Evolutionary conservation across 2,113 vertebrate species (phyloP).

Genomic region (Gymnocephalus cernua): DNA sequence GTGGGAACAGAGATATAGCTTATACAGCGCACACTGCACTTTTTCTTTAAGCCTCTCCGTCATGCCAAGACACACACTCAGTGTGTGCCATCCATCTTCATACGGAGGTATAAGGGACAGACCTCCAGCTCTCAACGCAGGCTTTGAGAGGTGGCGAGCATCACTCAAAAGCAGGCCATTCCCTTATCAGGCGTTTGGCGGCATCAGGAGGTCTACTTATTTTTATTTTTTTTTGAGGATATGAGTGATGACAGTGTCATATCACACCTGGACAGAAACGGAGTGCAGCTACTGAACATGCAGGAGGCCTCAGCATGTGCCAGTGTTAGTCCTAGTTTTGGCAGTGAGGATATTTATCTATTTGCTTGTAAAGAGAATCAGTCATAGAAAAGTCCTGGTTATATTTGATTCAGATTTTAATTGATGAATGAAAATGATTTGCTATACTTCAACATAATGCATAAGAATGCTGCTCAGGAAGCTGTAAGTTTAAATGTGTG

Average conservation of each 20-base stretch:
- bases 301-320: background rate
- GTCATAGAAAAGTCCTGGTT: background rate
- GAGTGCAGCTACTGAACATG: slow-evolving; percentile 10
- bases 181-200: slow-evolving; percentile 36
- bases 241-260: slow-evolving; percentile 37
- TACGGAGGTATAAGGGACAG: background rate
- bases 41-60: slow-evolving; percentile 26
- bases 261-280: slow-evolving; percentile 38
- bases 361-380: background rate
- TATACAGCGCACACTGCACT: slow-evolving; percentile 50
- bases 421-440: background rate
- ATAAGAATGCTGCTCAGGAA: background rate
- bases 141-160: slow-evolving; percentile 14
- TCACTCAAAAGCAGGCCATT: slow-evolving; percentile 40
- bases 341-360: background rate
- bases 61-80: slow-evolving; percentile 51
- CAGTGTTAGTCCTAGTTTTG: slow-evolving; percentile 8
- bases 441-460: background rate
- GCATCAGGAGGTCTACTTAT: slow-evolving; percentile 2
- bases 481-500: background rate
- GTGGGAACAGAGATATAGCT: slow-evolving; percentile 62
- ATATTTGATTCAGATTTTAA: background rate
- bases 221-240: slow-evolving; percentile 38
- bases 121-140: slow-evolving; percentile 17
- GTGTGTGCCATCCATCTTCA: slow-evolving; percentile 61